Base-by-base conservation (phyloP, 2,888 invertebrate genomes). In the Drosophila borealis region DNA sequence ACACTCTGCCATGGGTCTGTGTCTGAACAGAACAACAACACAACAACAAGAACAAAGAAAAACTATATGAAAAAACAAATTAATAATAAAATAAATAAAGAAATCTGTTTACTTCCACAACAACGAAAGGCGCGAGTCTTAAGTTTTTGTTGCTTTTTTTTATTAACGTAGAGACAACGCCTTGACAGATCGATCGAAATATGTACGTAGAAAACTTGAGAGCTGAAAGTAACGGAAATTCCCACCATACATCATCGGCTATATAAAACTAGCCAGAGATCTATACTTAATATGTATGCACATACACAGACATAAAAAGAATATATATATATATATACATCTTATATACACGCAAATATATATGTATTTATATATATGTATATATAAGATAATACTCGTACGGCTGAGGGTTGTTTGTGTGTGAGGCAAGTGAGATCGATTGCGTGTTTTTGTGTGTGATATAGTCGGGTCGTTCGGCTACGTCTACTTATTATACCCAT, bases 91-190 rank as follows among this genome's bases (percentile, higher is more conserved):
- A 74, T 78, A 78, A 85, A 85, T 88, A 85, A 86, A 82, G 76
- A 88, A 85, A 88, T 85, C 88, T 85, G 86, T 85, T 88, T 80
- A 85, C 85, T 85, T 85, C 85, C 88, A 88, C 77, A 73, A 84
- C 66, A 81, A 85, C n/a, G 56, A 65, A 57, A 50, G 14, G 34
- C 59, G 36, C 54, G 37, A 53, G 19, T 51, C 10, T 54, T 42
- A n/a, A 4, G 44, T 46, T 51, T 29, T 37, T 61, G 29, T 42
- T 41, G 17, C 33, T 62, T 25, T 53, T 48, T 19, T 59, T 19
- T 34, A 45, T 42, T 59, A 29, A 41, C 14, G 41, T 44, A 45
- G 46, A 64, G 64, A 42, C 62, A 66, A 60, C 55, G 36, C 37
- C 41, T 56, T 69, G 59, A 61, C 57, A 63, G 59, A 44, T 59